phyloP scores from a whole-genome alignment of 2,113 vertebrate species.

The Colius striatus region DNA sequence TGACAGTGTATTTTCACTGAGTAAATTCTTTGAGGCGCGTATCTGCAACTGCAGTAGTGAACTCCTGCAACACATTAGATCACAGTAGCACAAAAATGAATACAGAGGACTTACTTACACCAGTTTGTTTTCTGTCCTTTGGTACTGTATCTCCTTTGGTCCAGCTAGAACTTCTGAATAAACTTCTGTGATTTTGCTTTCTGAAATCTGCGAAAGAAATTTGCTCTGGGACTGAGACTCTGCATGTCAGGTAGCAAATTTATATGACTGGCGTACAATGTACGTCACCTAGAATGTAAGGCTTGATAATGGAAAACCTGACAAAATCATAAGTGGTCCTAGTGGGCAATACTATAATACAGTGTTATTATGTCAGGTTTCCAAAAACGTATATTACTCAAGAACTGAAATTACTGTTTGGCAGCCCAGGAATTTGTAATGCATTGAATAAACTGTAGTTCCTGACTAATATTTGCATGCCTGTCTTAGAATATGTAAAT shows the following conservation, averaged over 20 bases:
- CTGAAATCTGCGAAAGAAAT: constrained; percentile 40
- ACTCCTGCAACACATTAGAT: not conserved
- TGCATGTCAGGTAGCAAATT: constrained; percentile 11
- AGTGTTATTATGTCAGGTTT: constrained; percentile 42
- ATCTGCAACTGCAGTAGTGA: not conserved
- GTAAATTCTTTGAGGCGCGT: not conserved
- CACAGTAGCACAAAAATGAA: not conserved
- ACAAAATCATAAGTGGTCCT: constrained; percentile 48
- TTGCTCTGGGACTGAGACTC: not conserved
- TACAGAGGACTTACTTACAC: not conserved
- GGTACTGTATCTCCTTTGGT: not conserved
- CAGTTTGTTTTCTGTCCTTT: not conserved
- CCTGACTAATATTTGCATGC: constrained; percentile 27
- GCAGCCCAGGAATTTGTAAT: constrained; percentile 24
- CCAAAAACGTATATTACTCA: constrained; percentile 42
- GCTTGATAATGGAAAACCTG: constrained; percentile 25
- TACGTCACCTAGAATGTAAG: not conserved
- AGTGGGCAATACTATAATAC: constrained; percentile 17
- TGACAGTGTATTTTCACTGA: not conserved
- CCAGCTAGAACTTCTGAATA: not conserved
- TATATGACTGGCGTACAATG: not conserved
- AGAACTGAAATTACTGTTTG: constrained; percentile 38
- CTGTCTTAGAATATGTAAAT: constrained; percentile 53
- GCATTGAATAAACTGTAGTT: constrained; percentile 38
- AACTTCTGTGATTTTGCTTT: not conserved